A percentile compares a stretch with the other conserved stretches of the same genome.
These are phyloP conservation scores for Euleptes europaea DNA, from an alignment of 2,113 vertebrate species.

Conservation along the genomic window DNA sequence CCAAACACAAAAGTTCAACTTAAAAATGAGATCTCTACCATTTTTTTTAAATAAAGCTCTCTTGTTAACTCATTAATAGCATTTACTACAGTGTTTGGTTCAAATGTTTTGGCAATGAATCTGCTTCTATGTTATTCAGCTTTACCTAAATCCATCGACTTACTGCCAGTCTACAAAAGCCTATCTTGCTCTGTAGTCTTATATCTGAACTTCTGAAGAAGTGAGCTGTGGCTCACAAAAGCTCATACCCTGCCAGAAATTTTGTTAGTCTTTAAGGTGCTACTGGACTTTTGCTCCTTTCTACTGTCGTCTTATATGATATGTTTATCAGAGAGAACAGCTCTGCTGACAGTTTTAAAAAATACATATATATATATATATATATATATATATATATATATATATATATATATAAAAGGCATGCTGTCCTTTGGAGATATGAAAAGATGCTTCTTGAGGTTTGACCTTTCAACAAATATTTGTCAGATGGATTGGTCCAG, in stretches of 20 bases:
- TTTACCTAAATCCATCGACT: background rate
- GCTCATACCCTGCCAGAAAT: too few relatives aligned
- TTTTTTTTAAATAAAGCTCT: background rate
- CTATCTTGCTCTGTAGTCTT: background rate
- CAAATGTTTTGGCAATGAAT: background rate
- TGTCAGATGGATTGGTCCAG: background rate
- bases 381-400: too few relatives aligned
- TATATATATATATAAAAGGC: too few relatives aligned
- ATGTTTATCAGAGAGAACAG: background rate
- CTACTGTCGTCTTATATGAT: background rate
- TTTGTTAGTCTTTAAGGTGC: too few relatives aligned
- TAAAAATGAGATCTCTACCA: background rate
- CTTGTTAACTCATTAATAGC: background rate
- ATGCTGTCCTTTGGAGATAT: background rate
- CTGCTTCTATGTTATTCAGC: background rate
- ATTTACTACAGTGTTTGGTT: background rate
- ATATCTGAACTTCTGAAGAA: too few relatives aligned
- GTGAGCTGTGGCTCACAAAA: too few relatives aligned
- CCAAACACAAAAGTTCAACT: background rate
- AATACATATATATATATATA: too few relatives aligned
- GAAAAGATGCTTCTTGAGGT: background rate
- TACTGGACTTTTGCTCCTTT: too few relatives aligned
- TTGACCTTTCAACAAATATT: background rate
- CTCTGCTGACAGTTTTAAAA: background rate
- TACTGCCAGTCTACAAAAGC: background rate